phyloP scores from a whole-genome alignment of 2,797 vertebrate species.

The Chloroceryle inda region DNA sequence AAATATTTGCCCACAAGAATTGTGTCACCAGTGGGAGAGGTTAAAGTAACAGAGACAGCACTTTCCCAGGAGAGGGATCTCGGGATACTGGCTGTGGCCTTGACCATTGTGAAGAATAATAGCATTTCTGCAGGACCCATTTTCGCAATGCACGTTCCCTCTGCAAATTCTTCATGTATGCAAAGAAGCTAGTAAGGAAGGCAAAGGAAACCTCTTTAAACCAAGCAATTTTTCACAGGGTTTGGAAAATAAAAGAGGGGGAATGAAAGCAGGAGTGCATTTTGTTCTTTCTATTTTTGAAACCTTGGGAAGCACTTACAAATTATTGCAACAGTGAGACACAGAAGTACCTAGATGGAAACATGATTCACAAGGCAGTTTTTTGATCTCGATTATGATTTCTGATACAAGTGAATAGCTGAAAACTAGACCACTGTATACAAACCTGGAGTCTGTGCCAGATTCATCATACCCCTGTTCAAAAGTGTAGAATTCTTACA shows the following conservation, averaged over 20 bases:
- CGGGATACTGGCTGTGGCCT: not conserved
- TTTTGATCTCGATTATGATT: not conserved
- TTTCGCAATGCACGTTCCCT: not conserved
- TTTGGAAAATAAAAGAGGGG: conserved; percentile 49
- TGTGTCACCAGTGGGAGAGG: conserved; percentile 13
- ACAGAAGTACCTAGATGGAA: conserved; percentile 10
- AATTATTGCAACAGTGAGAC: not conserved
- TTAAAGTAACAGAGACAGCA: not conserved
- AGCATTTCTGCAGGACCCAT: not conserved
- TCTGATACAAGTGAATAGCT: not conserved
- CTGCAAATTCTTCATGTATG: not conserved
- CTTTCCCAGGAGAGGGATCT: not conserved
- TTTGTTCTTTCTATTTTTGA: conserved; percentile 72
- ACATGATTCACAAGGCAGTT: not conserved
- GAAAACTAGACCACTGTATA: not conserved
- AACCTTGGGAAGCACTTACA: conserved; percentile 48
- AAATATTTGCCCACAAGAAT: conserved; percentile 24
- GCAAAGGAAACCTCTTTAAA: conserved; percentile 15
- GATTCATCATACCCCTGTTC: not conserved
- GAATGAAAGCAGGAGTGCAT: conserved; percentile 12
- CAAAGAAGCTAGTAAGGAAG: conserved; percentile 29
- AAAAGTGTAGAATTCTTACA: not conserved
- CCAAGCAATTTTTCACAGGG: conserved; percentile 34
- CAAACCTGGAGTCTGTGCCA: not conserved
- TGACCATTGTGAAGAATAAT: not conserved